Conservation (phyloP, 2,113 vertebrate genomes). For the Nibea albiflora region DNA sequence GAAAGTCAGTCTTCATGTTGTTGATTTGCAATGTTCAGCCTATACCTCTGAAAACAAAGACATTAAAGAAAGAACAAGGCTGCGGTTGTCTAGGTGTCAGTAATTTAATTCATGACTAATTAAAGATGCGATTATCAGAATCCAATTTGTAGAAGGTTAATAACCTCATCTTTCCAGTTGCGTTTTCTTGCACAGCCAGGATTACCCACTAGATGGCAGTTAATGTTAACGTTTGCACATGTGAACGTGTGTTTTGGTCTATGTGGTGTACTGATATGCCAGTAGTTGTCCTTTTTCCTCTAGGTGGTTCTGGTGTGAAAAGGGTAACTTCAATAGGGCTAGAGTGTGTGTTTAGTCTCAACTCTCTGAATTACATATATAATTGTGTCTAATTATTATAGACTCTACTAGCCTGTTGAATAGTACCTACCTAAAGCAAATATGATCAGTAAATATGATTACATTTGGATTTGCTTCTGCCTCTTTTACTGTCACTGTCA, state of each 20-base stretch:
- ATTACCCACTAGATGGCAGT: slow-evolving; percentile 79
- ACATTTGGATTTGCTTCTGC: not conserved
- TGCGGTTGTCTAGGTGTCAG: not conserved
- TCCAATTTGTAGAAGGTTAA: not conserved
- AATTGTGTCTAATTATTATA: not conserved
- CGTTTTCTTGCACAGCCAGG: slow-evolving; percentile 2
- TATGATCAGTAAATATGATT: slow-evolving; percentile 5
- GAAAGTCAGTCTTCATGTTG: not conserved
- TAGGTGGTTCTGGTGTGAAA: slow-evolving; percentile 7
- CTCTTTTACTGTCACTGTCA: not conserved
- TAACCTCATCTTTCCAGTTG: not conserved
- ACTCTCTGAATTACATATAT: not conserved
- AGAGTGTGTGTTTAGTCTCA: not conserved
- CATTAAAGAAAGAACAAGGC: not conserved
- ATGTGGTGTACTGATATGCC: not conserved
- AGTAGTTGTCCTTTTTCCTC: slow-evolving; percentile 33
- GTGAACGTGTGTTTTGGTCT: slow-evolving; percentile 23
- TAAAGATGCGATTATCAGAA: not conserved
- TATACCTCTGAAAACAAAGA: not conserved
- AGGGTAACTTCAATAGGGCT: not conserved
- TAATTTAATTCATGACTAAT: not conserved
- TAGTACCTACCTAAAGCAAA: not conserved
- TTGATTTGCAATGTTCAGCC: not conserved
- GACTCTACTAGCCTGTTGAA: not conserved
- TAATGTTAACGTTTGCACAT: slow-evolving; percentile 39